These are phyloP conservation scores for Jordanella pulchra DNA, from an alignment of 2,797 vertebrate genomes.

Conservation along the genomic window DNA sequence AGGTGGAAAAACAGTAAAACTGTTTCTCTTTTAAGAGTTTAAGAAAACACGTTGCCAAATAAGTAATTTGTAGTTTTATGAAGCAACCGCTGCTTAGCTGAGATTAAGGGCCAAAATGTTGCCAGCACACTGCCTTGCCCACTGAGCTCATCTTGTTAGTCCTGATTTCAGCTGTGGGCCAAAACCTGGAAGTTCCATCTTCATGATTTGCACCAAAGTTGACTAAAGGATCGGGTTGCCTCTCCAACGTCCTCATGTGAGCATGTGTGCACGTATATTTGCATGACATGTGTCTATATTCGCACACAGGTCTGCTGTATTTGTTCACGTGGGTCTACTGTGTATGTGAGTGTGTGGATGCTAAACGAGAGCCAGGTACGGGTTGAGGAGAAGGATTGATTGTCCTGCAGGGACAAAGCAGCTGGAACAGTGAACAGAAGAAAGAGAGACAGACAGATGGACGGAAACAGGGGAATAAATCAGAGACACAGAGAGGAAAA, in stretches of 20 bases:
- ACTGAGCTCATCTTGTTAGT: constrained; percentile 66
- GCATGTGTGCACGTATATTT: constrained; percentile 19
- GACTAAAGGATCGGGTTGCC: constrained; percentile 71
- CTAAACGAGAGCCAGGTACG: constrained; percentile 68
- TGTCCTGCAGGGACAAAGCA: constrained; percentile 71
- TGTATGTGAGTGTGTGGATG: constrained; percentile 18
- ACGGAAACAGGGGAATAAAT: constrained; percentile 72
- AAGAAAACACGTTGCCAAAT: background rate
- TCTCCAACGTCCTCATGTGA: constrained; percentile 49
- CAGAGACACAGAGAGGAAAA: constrained; percentile 49
- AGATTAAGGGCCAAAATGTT: constrained; percentile 15
- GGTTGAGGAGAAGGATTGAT: constrained; percentile 75
- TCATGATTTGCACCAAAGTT: constrained; percentile 69
- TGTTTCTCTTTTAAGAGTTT: background rate
- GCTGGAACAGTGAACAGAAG: constrained; percentile 67
- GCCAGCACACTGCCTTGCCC: constrained; percentile 22
- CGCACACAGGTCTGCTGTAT: constrained; percentile 18
- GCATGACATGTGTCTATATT: constrained; percentile 26
- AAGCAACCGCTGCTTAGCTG: constrained; percentile 10
- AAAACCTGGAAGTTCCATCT: constrained; percentile 74
- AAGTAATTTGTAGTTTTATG: background rate
- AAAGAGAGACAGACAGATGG: constrained; percentile 66
- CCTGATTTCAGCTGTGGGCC: constrained; percentile 63
- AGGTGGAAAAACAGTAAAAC: background rate
- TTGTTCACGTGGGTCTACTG: constrained; percentile 32